Percentiles rank a stretch among this genome's conserved stretches.
phyloP scores from a whole-genome alignment of 1,140 invertebrate species.

The Harlomillsia oculata region DNA sequence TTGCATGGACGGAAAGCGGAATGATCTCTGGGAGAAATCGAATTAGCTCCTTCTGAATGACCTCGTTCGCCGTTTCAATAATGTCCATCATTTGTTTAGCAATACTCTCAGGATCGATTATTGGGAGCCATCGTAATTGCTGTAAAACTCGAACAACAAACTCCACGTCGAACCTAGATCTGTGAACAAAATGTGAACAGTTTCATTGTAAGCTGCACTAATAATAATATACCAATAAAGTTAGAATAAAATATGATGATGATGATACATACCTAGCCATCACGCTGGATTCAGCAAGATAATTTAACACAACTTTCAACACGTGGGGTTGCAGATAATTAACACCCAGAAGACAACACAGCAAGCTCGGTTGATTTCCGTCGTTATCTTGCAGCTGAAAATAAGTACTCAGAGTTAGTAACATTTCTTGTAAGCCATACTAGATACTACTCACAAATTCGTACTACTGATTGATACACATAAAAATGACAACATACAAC shows the following conservation, averaged over 20 bases:
- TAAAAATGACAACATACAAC: slow-evolving; percentile 1
- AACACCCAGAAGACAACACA: slow-evolving; percentile 20
- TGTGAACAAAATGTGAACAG: background rate
- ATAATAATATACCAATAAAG: background rate
- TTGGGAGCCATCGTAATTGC: slow-evolving; percentile 27
- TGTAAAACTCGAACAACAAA: slow-evolving; percentile 12
- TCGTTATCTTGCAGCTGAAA: slow-evolving; percentile 17
- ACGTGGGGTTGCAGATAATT: slow-evolving; percentile 14
- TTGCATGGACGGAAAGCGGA: slow-evolving; percentile 8
- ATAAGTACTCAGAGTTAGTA: background rate
- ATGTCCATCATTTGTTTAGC: slow-evolving; percentile 11
- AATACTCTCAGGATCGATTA: slow-evolving; percentile 8
- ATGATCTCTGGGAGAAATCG: slow-evolving; percentile 23
- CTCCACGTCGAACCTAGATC: slow-evolving; percentile 18
- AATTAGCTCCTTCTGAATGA: slow-evolving; percentile 20
- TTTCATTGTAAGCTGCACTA: background rate
- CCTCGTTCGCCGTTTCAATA: slow-evolving; percentile 7
- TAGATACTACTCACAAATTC: background rate
- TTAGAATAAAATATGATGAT: background rate
- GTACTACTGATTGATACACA: background rate
- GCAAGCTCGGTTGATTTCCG: slow-evolving; percentile 18
- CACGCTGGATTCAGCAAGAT: slow-evolving; percentile 9
- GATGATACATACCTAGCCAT: slow-evolving; percentile 10
- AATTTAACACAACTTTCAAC: slow-evolving; percentile 12
- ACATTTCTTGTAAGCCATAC: background rate